Base-by-base conservation (phyloP, 2,113 vertebrate species). In the Perca flavescens region DNA sequence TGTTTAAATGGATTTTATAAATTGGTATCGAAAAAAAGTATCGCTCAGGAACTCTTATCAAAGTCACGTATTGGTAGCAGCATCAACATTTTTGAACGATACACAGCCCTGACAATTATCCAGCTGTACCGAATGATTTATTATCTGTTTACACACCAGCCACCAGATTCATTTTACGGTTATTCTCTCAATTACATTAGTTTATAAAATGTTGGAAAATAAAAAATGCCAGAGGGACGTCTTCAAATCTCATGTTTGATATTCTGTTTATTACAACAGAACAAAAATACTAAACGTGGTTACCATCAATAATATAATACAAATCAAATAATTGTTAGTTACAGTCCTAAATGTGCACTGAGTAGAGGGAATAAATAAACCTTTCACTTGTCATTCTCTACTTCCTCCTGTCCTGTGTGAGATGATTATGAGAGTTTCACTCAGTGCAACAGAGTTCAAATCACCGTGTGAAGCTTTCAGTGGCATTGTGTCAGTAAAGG, bases 391-490 rank as follows among this genome's bases (percentile, higher is more conserved):
- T 71, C 73, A 84, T 46, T 13, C 17, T 50, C 28, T 4, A 70
- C 58, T 86, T 90, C 85, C 80, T 84, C 54, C 28, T 81, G 7
- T 22, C 8, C 6, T 14, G 1, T 12, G 5, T 21, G 53, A 61
- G 61, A 54, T 54, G 7, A 47, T 40, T 40, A 63, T 62, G 40
- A 31, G 13, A 8, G 57, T 54, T 19, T 19, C 4, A 22, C 40
- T 56, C 16, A 28, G 28, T 28, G 28, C 28, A 19, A 12, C 40
- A 34, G 31, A 31, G 61, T 19, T 56, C 6, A 54, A 34, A 34
- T 34, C 31, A 34, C n/a, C 34, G 8, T 47, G 49, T 16, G 25
- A 21, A 57, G 69, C 43, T 22, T 40, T 53, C 19, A 43, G 12
- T 53, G 52, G 17, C 49, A 56, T 7, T 60, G 66, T 49, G 69